Conservation (phyloP, 2,113 vertebrate genomes). For the Paracanthobrama guichenoti region DNA sequence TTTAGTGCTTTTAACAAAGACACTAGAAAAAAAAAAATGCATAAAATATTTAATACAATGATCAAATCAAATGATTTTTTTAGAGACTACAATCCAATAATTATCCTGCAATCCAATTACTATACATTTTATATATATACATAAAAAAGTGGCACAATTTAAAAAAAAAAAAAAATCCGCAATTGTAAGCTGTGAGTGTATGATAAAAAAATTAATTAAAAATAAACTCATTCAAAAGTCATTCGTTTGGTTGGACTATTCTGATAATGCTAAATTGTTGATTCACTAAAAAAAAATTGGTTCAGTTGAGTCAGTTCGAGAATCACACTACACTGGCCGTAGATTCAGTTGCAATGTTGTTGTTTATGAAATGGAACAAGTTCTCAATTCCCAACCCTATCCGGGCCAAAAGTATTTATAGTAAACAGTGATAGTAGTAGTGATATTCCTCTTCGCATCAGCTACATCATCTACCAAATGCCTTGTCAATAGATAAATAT, state of each 20-base stretch:
- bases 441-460: background rate
- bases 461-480: background rate
- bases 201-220: background rate
- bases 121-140: background rate
- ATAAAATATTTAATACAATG: background rate
- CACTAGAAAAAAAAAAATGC: background rate
- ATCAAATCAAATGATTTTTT: background rate
- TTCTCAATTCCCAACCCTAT: background rate
- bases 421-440: background rate
- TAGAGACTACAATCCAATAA: background rate
- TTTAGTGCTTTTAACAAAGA: background rate
- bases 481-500: background rate
- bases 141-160: background rate
- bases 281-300: background rate
- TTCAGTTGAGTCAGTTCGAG: background rate
- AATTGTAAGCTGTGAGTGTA: background rate
- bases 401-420: background rate
- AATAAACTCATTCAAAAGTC: too few species aligned
- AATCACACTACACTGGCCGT: background rate
- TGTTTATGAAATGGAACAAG: background rate
- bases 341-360: background rate
- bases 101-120: background rate
- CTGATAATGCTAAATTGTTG: background rate
- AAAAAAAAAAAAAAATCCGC: too few species aligned
- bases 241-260: background rate